phyloP scores from a whole-genome alignment of 2,113 vertebrate genomes.

The Coryphaenoides rupestris region DNA sequence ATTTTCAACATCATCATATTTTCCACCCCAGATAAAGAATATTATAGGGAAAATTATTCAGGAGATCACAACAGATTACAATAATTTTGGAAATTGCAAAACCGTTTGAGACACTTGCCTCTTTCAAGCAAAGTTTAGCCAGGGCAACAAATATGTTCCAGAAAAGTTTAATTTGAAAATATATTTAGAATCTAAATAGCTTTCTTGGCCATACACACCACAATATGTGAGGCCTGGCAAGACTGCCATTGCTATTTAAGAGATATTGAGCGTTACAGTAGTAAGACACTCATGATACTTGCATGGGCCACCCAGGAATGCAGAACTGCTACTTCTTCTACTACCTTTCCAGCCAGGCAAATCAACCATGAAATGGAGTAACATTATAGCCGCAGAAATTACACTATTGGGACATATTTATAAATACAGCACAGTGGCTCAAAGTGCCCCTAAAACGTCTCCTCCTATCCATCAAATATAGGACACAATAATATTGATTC shows the following conservation, averaged over 20 bases:
- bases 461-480: conserved; percentile 39
- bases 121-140: not conserved
- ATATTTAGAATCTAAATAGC: conserved; percentile 34
- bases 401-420: conserved; percentile 51
- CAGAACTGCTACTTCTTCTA: conserved; percentile 60
- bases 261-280: conserved; percentile 18
- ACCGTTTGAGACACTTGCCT: not conserved
- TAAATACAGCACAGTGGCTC: conserved; percentile 41
- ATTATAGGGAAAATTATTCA: not conserved
- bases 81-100: not conserved
- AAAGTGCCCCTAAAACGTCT: conserved; percentile 10
- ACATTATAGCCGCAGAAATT: conserved; percentile 67
- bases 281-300: conserved; percentile 34
- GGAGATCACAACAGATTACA: not conserved
- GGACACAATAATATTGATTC: conserved; percentile 34
- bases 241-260: conserved; percentile 45
- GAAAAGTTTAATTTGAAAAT: conserved; percentile 19
- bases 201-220: conserved; percentile 26
- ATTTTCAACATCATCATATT: not conserved
- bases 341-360: conserved; percentile 68
- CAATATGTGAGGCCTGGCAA: conserved; percentile 19
- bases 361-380: conserved; percentile 59
- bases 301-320: conserved; percentile 65
- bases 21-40: not conserved
- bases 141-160: not conserved